These are phyloP conservation scores for Sarcophaga rosellei DNA, from an alignment of 2,888 invertebrate genomes.

Conservation along the genomic window DNA sequence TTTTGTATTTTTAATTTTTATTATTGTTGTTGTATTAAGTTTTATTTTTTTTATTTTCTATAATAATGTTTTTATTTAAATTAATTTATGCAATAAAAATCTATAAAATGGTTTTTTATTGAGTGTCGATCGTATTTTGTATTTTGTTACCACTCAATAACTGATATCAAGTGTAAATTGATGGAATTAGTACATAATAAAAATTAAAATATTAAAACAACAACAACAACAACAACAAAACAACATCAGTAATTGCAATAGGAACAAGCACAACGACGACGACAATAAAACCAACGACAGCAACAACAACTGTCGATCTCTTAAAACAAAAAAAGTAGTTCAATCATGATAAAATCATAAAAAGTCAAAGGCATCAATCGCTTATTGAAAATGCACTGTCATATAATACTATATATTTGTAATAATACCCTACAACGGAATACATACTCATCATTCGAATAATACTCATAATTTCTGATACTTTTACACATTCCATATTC, in stretches of 20 bases:
- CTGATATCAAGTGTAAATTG: constrained; percentile 53
- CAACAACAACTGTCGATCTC: neutral
- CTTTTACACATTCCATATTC: too few species aligned
- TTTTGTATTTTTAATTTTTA: neutral
- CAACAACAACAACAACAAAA: neutral
- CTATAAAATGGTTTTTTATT: neutral
- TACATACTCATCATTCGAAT: too few species aligned
- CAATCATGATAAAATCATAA: constrained; percentile 43
- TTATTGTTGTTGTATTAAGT: too few species aligned
- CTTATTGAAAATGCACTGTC: constrained; percentile 28
- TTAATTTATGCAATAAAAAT: constrained; percentile 50
- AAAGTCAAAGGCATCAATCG: constrained; percentile 34
- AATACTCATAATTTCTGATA: too few species aligned
- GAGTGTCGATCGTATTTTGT: constrained; percentile 30
- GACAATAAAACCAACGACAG: constrained; percentile 1
- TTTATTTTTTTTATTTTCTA: neutral
- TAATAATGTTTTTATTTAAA: constrained; percentile 14
- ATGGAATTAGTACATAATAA: constrained; percentile 57
- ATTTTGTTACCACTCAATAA: constrained; percentile 54
- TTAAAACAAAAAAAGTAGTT: constrained; percentile 19
- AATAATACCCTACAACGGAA: too few species aligned
- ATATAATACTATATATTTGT: too few species aligned
- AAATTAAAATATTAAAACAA: constrained; percentile 37
- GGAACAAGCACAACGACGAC: neutral
- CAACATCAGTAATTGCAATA: neutral